Conservation (phyloP, 2,113 vertebrate genomes). For the Benitochromis conjunctus region DNA sequence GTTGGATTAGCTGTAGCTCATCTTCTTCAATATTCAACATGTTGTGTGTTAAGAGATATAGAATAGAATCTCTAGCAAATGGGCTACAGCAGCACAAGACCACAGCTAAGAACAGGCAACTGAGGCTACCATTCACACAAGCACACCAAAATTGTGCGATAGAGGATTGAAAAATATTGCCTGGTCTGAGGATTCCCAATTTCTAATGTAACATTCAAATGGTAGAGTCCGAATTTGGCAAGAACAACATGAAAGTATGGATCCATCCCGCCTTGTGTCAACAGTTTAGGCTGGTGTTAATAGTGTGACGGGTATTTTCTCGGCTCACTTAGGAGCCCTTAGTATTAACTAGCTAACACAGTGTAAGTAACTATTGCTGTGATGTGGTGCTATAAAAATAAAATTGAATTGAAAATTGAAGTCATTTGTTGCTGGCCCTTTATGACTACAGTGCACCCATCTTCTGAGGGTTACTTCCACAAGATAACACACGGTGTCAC, state of each 20-base stretch:
- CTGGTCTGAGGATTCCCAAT: neutral
- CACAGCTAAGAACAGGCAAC: neutral
- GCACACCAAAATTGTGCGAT: neutral
- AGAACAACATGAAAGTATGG: neutral
- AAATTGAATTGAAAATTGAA: fast-evolving
- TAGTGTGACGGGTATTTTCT: neutral
- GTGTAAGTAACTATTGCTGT: neutral
- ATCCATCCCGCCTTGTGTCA: neutral
- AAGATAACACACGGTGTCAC: too few relatives aligned
- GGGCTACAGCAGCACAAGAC: neutral
- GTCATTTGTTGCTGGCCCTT: neutral
- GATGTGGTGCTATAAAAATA: neutral
- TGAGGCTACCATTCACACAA: neutral
- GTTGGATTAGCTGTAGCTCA: neutral
- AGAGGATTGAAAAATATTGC: neutral
- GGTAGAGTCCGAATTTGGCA: neutral
- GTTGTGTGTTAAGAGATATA: neutral
- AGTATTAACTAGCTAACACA: neutral
- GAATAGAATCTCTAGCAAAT: neutral
- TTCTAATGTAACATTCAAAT: neutral
- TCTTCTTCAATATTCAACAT: neutral
- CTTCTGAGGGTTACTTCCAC: neutral
- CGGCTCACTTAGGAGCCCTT: too few relatives aligned
- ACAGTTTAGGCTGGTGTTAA: neutral
- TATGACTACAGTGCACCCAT: neutral